Evolutionary conservation across 2,113 vertebrate species (phyloP).

Genomic region (Turdus rufiventris): DNA sequence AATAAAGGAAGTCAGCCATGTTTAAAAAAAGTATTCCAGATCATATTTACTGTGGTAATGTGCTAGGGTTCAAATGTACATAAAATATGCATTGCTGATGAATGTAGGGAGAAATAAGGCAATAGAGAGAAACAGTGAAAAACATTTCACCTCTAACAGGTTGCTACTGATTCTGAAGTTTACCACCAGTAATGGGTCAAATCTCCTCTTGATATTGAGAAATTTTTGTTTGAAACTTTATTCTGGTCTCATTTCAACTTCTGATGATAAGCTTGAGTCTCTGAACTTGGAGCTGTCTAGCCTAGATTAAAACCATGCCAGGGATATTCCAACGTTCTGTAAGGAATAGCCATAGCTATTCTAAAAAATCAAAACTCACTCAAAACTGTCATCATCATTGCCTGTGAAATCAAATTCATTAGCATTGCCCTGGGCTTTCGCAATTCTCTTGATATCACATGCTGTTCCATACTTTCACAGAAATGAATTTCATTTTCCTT

Average conservation of each 20-base stretch:
- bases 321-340: not conserved
- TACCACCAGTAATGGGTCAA: not conserved
- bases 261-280: not conserved
- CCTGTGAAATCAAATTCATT: conserved; percentile 13
- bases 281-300: not conserved
- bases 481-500: not conserved
- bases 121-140: not conserved
- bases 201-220: not conserved
- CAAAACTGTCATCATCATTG: not conserved
- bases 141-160: not conserved
- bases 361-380: not conserved
- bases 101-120: not conserved
- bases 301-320: not conserved
- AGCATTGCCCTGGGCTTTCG: not conserved
- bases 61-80: not conserved
- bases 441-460: not conserved
- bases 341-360: not conserved
- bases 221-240: not conserved
- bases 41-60: not conserved
- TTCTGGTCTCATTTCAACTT: not conserved
- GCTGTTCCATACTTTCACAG: not conserved
- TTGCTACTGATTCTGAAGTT: not conserved
- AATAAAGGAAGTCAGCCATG: not conserved
- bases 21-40: not conserved
- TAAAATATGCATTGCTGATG: not conserved